Evolutionary conservation across 1,140 invertebrate genomes (phyloP).

Genomic region (Nautilus pompilius): DNA sequence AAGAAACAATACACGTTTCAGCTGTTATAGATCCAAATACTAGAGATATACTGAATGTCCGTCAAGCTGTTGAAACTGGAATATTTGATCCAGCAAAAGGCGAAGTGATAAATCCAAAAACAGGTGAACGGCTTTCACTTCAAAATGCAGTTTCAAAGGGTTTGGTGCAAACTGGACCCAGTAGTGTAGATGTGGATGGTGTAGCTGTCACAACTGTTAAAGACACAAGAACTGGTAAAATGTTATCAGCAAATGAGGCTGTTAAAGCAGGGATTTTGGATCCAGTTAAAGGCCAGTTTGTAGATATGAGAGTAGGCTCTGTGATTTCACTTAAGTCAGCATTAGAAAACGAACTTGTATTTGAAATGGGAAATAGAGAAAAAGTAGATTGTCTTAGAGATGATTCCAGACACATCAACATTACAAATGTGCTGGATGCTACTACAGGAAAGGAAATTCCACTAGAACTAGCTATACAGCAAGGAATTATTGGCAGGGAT

Average conservation of each 20-base stretch:
- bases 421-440: conserved; percentile 62
- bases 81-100: conserved; percentile 47
- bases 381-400: conserved; percentile 75
- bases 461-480: conserved; percentile 58
- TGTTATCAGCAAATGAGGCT: conserved; percentile 64
- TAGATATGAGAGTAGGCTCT: conserved; percentile 63
- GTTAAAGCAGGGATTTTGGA: conserved; percentile 42
- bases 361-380: conserved; percentile 70
- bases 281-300: conserved; percentile 62
- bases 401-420: conserved; percentile 61
- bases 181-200: conserved; percentile 13
- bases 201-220: conserved; percentile 33
- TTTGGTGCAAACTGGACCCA: conserved; percentile 65
- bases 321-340: conserved; percentile 71
- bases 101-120: conserved; percentile 66
- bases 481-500: conserved; percentile 38
- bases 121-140: conserved; percentile 62
- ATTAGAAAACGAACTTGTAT: conserved; percentile 73
- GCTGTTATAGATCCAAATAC: conserved; percentile 74
- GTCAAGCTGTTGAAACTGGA: conserved; percentile 68
- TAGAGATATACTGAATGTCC: conserved; percentile 74
- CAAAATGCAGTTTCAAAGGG: conserved; percentile 70
- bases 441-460: conserved; percentile 69
- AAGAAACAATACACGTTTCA: background rate
- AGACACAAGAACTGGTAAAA: conserved; percentile 70